Percentiles rank a stretch among this genome's conserved stretches.
These are phyloP conservation scores for Argynnis bischoffii DNA, from an alignment of 2,888 invertebrate species.

Conservation along the genomic window DNA sequence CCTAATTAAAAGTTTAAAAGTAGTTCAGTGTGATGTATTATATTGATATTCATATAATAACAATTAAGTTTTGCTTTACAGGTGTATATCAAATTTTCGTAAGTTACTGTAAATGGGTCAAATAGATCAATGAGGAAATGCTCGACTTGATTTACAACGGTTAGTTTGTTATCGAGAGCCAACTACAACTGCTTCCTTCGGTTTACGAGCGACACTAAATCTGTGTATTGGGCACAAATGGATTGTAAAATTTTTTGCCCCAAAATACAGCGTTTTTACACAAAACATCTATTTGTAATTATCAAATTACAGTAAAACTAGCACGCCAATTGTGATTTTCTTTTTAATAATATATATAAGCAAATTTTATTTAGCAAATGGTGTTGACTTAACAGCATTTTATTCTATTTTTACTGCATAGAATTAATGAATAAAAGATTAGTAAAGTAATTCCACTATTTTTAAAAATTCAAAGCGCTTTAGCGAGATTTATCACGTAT, in stretches of 20 bases:
- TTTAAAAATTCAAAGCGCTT: conserved; percentile 11
- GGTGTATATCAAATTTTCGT: conserved; percentile 20
- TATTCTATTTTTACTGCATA: conserved; percentile 6
- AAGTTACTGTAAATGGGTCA: conserved; percentile 47
- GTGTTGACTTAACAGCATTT: conserved; percentile 8
- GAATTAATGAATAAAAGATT: conserved; percentile 17
- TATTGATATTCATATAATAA: not conserved
- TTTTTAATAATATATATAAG: no score
- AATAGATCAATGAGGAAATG: conserved; percentile 63
- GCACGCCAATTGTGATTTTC: not conserved
- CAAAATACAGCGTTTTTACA: not conserved
- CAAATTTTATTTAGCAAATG: no score
- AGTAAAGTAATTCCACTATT: conserved; percentile 15
- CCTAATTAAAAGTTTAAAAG: not conserved
- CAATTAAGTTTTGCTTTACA: conserved; percentile 1
- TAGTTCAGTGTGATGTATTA: conserved; percentile 5
- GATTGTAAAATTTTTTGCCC: conserved; percentile 8
- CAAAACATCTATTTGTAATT: not conserved
- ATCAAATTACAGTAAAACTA: not conserved
- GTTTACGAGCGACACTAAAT: conserved; percentile 55
- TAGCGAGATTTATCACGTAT: conserved; percentile 17
- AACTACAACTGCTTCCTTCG: conserved; percentile 50
- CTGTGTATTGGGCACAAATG: conserved; percentile 29
- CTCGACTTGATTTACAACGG: conserved; percentile 58
- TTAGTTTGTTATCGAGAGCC: conserved; percentile 56